Conservation (phyloP, 2,113 vertebrate species). For the Pachypanchax playfairii region DNA sequence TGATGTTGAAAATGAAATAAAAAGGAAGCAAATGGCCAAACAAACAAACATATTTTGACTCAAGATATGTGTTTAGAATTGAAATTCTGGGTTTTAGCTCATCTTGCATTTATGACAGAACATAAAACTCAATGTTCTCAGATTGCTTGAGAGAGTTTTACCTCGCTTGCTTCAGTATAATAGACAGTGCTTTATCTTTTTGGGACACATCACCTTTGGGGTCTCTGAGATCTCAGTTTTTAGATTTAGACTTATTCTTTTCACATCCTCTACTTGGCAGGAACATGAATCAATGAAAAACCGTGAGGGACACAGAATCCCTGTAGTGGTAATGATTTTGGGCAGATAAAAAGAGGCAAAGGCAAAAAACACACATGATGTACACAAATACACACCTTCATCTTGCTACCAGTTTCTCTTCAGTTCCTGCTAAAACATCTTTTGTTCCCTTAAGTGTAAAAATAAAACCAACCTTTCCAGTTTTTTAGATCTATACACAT, state of each 20-base stretch:
- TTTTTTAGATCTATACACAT: slow-evolving; percentile 8
- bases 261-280: slow-evolving; percentile 53
- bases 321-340: slow-evolving; percentile 32
- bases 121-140: slow-evolving; percentile 1
- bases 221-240: slow-evolving; percentile 56
- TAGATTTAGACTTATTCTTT: slow-evolving; percentile 44
- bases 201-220: slow-evolving; percentile 57
- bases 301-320: slow-evolving; percentile 14
- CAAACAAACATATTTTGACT: neutral
- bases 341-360: slow-evolving; percentile 22
- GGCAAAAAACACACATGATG: neutral
- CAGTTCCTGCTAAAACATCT: neutral
- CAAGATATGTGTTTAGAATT: neutral
- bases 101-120: slow-evolving; percentile 7
- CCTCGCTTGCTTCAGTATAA: slow-evolving; percentile 36
- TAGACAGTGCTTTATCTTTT: slow-evolving; percentile 58
- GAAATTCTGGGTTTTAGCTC: neutral
- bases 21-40: too few relatives aligned
- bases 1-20: too few relatives aligned
- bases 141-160: slow-evolving; percentile 17
- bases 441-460: slow-evolving; percentile 16
- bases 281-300: slow-evolving; percentile 62
- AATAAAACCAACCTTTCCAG: slow-evolving; percentile 1
- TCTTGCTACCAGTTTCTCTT: neutral
- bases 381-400: neutral